Evolutionary conservation across 1,140 invertebrate genomes (phyloP), one percentile per base, ranked within the genome.

Genomic region (Oncopodura yosiiana): DNA sequence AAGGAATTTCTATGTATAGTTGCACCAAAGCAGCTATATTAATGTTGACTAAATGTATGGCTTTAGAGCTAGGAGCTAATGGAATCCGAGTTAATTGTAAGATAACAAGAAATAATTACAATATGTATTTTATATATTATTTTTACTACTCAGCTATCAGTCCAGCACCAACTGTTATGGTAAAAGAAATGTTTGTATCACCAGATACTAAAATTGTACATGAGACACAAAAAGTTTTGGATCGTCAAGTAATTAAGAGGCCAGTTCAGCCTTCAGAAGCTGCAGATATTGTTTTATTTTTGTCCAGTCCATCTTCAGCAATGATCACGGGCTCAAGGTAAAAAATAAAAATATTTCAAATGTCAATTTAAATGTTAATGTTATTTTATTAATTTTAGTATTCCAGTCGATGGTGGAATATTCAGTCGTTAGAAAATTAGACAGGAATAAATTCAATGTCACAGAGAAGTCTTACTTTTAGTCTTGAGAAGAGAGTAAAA

Each of bases 261-360:
- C 21, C 44, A 8, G 36, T 49, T n/a, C 30, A 54, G 14, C 38
- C 52, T 9, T 0, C 9, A 11, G 51, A 54, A 46, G 34, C 46
- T 27, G 56, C 50, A 4, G 51, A 58, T 37, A 18, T 48, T 8
- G 50, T 58, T 1, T 2, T 58, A 19, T 54, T 51, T 21, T 21
- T 54, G 2, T 59, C 48, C 24, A 36, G 46, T n/a, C 36, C 52
- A 2, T 23, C 29, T 12, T 54, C 57, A 4, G 18, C 45, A 3
- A 59, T 54, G 57, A 51, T 59, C 26, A 59, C 51, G 32, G 53
- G 53, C n/a, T n/a, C n/a, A n/a, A n/a, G n/a, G n/a, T n/a, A n/a
- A n/a, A n/a, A n/a, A n/a, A n/a, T n/a, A n/a, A n/a, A n/a, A n/a
- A n/a, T n/a, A n/a, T n/a, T n/a, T n/a, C n/a, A n/a, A n/a, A n/a